Base-by-base conservation (phyloP, 2,113 vertebrate species). In the Gila orcuttii region DNA sequence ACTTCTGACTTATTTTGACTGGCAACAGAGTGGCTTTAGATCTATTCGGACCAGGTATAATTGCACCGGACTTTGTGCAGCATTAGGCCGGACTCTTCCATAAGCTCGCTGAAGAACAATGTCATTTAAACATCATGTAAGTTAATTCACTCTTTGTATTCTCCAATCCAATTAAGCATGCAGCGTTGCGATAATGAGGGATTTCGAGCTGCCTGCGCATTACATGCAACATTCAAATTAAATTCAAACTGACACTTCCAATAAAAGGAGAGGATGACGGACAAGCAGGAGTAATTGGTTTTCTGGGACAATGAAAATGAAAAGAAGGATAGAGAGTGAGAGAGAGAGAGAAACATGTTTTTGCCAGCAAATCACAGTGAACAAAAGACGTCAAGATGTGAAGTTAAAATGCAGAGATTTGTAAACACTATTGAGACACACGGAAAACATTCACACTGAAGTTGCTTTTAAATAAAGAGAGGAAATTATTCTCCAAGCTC, bases 291-390 rank as follows among this genome's bases (percentile, higher is more conserved):
- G 86, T 90, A 77, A 86, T 88, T 50, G 79, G 85, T 88, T 89
- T 89, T 87, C 81, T 85, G 81, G 85, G 76, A 87, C 85, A 88
- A 88, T 90, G 88, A 89, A 89, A 89, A 89, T 86, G 88, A 82
- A 86, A 50, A 71, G 78, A 85, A 77, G 42, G 57, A 17, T 13
- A 81, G 62, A 73, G 42, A 78, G 82, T 13, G 33, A 85, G 47
- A 87, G 59, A 85, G 60, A 77, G 87, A 73, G 74, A 42, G 42
- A 9, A 9, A 42, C 42, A 68, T 79, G 79, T 45, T 77, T 86
- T 86, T 55, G 71, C 31, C 60, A 88, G 80, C 55, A 73, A 79
- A 69, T 57, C 25, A 52, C 66, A 45, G 52, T 50, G 85, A 86
- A 86, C 78, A 88, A 86, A 88, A 87, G 88, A 68, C 78, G 50